Evolutionary conservation across 2,797 vertebrate genomes (phyloP).

Genomic region (Schizothorax lantsangensis): DNA sequence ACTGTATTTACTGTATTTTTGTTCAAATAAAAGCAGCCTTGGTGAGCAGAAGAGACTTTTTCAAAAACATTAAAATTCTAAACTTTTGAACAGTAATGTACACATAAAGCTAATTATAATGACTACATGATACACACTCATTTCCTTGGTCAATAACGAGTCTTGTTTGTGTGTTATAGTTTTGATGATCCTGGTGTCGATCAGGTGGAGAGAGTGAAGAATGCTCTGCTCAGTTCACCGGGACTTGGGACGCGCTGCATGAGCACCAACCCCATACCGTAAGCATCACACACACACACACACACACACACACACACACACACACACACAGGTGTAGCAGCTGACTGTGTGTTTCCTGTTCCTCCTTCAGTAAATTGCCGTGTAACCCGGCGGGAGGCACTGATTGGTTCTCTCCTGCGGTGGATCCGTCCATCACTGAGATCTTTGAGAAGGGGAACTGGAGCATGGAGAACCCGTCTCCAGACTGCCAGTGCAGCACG

Average conservation of each 20-base stretch:
- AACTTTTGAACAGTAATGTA: neutral
- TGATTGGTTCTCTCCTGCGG: conserved; percentile 84
- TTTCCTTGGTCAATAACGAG: no score
- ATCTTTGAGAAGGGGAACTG: conserved; percentile 91
- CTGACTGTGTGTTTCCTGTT: conserved; percentile 22
- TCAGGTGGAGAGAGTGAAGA: conserved; percentile 81
- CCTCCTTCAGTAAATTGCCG: conserved; percentile 69
- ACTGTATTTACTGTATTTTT: neutral
- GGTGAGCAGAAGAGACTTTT: neutral
- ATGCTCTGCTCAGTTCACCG: conserved; percentile 85
- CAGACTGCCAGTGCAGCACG: conserved; percentile 89
- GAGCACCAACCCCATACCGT: conserved; percentile 88
- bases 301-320: neutral
- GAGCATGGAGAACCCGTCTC: conserved; percentile 93
- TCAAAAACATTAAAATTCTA: no score
- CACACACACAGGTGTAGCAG: neutral
- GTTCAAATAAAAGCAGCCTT: neutral
- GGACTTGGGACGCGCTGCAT: conserved; percentile 97
- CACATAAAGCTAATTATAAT: neutral
- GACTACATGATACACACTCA: neutral
- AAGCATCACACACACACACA: conserved; percentile 71
- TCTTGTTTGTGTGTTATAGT: conserved; percentile 70
- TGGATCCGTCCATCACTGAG: conserved; percentile 81
- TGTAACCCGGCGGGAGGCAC: conserved; percentile 69
- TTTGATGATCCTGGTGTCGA: conserved; percentile 84